Evolutionary conservation across 2,797 vertebrate species (phyloP).

Genomic region (Aulostomus chinensis): DNA sequence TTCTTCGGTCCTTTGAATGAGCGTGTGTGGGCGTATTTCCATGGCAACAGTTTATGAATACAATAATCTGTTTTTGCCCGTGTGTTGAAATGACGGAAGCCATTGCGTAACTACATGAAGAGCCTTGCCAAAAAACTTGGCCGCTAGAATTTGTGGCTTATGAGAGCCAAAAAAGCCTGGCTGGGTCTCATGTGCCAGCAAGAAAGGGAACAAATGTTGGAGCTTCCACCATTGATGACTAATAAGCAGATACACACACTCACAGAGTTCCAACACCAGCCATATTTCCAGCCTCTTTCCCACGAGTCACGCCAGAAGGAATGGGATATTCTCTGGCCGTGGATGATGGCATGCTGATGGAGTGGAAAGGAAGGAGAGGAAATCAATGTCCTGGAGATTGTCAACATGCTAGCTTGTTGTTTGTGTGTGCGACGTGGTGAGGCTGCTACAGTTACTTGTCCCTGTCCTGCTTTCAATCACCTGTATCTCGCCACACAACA

Average conservation of each 20-base stretch:
- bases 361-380: constrained; percentile 41
- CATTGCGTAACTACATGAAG: constrained; percentile 66
- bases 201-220: constrained; percentile 69
- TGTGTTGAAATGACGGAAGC: constrained; percentile 70
- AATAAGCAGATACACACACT: constrained; percentile 55
- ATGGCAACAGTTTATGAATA: constrained; percentile 68
- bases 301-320: constrained; percentile 70
- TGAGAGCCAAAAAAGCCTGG: constrained; percentile 59
- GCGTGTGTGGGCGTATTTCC: constrained; percentile 55
- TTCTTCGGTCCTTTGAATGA: constrained; percentile 16
- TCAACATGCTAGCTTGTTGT: constrained; percentile 15
- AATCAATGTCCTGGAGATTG: constrained; percentile 38
- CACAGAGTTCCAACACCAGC: constrained; percentile 52
- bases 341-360: constrained; percentile 33
- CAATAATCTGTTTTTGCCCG: constrained; percentile 64
- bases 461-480: no score
- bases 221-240: constrained; percentile 73
- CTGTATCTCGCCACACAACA: no score
- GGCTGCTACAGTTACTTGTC: no score
- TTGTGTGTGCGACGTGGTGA: constrained; percentile 19
- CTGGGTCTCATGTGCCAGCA: constrained; percentile 65
- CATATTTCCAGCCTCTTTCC: constrained; percentile 71
- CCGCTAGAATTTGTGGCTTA: constrained; percentile 50
- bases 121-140: constrained; percentile 63
- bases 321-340: constrained; percentile 66